phyloP scores from a whole-genome alignment of 2,113 vertebrate species.

The Euleptes europaea region DNA sequence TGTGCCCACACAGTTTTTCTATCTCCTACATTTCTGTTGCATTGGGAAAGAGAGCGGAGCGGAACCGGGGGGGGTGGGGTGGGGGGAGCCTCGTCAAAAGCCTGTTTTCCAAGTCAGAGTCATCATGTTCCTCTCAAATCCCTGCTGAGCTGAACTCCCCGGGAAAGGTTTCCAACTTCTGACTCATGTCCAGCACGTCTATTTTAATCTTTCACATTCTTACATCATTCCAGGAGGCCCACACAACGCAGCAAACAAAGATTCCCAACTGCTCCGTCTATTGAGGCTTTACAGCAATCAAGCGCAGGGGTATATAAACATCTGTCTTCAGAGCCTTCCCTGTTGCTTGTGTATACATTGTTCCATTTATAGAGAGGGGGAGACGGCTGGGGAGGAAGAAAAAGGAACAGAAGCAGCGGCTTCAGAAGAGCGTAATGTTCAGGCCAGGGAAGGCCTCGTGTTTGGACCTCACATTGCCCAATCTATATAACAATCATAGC shows the following conservation, averaged over 20 bases:
- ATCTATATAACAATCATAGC: too few relatives aligned
- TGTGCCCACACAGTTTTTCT: accelerated
- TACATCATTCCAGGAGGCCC: constrained; percentile 68
- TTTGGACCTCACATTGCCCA: too few relatives aligned
- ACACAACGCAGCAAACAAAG: constrained; percentile 53
- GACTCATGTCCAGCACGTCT: constrained; percentile 71
- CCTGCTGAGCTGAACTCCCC: constrained; percentile 57
- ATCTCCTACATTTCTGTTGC: background rate
- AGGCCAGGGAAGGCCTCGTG: accelerated
- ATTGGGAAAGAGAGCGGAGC: background rate
- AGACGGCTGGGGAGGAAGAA: background rate
- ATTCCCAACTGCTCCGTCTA: constrained; percentile 15
- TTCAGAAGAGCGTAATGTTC: background rate
- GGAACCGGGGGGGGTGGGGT: background rate
- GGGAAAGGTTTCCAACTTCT: constrained; percentile 68
- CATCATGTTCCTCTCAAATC: constrained; percentile 53
- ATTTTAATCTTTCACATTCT: constrained; percentile 68
- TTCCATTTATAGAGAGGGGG: background rate
- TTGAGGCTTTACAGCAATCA: constrained; percentile 18
- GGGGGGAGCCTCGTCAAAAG: background rate
- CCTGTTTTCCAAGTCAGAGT: constrained; percentile 48
- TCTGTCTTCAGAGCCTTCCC: constrained; percentile 12
- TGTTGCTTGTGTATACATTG: background rate
- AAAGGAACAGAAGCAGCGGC: background rate
- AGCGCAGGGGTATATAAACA: background rate